Percentiles rank a stretch among this genome's conserved stretches.
Conservation (phyloP, 2,113 vertebrate species). For the Cnemophilus loriae region DNA sequence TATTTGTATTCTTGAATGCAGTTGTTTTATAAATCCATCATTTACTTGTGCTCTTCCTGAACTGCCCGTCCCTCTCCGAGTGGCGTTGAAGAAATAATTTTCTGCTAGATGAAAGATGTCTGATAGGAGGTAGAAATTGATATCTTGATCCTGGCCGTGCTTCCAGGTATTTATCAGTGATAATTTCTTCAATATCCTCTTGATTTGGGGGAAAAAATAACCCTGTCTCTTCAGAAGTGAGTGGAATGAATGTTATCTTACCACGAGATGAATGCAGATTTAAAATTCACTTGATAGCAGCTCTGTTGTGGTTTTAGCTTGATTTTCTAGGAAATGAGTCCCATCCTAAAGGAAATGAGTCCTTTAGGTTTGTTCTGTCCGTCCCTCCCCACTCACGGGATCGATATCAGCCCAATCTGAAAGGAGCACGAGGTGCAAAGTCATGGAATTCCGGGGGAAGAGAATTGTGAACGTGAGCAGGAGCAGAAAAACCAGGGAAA, state of each 20-base stretch:
- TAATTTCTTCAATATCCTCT: conserved; percentile 52
- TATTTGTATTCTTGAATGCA: neutral
- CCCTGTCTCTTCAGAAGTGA: neutral
- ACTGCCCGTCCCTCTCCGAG: neutral
- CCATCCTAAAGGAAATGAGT: conserved; percentile 45
- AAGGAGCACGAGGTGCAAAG: neutral
- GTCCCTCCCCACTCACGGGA: neutral
- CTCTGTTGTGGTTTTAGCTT: neutral
- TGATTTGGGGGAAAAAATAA: conserved; percentile 26
- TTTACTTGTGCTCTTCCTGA: neutral
- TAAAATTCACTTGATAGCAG: neutral
- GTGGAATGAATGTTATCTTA: neutral
- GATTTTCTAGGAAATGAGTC: conserved; percentile 43
- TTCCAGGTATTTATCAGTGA: neutral
- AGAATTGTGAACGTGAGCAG: accelerated
- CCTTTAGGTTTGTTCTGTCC: neutral
- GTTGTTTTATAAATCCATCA: neutral
- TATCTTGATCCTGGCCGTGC: neutral
- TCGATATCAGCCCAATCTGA: neutral
- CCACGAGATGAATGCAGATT: neutral
- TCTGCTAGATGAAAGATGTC: neutral
- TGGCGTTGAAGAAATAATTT: neutral
- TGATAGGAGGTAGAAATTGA: neutral
- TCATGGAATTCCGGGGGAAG: accelerated
- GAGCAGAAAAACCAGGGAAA: neutral